Percentiles rank a stretch among this genome's conserved stretches.
These are phyloP conservation scores for Thunnus maccoyii DNA, from an alignment of 2,113 vertebrate genomes.

Conservation along the genomic window DNA sequence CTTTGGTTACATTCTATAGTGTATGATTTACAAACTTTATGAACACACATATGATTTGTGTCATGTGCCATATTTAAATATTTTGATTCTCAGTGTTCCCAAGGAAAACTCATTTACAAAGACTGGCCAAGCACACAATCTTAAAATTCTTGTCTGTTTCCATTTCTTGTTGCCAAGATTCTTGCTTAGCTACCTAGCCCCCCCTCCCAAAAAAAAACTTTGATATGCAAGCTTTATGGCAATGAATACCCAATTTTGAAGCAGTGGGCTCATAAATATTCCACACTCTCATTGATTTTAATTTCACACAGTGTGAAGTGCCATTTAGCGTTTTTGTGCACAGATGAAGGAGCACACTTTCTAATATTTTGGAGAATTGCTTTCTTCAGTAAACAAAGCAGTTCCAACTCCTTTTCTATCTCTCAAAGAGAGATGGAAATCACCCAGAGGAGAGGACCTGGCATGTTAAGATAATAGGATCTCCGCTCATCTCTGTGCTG, in stretches of 20 bases:
- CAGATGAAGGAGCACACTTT: constrained; percentile 61
- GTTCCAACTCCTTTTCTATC: constrained; percentile 36
- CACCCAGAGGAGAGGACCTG: constrained; percentile 58
- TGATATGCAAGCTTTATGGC: constrained; percentile 31
- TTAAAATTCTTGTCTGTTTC: constrained; percentile 18
- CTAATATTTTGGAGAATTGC: constrained; percentile 43
- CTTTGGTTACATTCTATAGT: neutral
- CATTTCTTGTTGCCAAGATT: constrained; percentile 21
- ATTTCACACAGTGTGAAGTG: constrained; percentile 71
- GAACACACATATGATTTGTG: neutral
- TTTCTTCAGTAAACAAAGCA: constrained; percentile 67
- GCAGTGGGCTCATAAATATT: constrained; percentile 64
- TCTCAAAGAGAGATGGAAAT: constrained; percentile 66
- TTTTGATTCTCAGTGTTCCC: neutral
- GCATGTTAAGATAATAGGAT: constrained; percentile 62
- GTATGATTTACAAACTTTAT: neutral
- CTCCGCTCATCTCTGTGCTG: constrained; percentile 51
- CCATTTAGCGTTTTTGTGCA: constrained; percentile 58
- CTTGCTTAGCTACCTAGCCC: constrained; percentile 21
- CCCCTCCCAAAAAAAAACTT: constrained; percentile 13
- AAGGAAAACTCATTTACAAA: neutral
- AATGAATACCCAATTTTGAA: constrained; percentile 38
- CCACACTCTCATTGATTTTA: constrained; percentile 63
- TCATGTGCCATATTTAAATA: neutral
- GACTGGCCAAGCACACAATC: neutral